Conservation (phyloP, 2,113 vertebrate genomes). For the Anser cygnoides region DNA sequence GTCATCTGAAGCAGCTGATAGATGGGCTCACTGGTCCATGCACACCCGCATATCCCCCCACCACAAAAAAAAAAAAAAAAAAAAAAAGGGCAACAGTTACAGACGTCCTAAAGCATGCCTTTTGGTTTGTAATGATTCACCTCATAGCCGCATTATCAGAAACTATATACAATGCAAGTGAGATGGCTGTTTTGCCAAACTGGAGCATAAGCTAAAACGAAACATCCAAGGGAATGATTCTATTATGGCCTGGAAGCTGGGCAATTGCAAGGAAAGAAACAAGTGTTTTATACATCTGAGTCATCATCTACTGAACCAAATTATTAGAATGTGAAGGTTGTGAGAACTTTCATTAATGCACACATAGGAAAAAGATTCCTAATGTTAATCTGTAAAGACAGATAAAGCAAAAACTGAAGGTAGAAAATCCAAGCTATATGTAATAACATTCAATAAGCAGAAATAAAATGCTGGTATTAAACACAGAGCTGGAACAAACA, state of each 20-base stretch:
- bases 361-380: not conserved
- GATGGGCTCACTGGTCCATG: not conserved
- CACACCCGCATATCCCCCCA: not conserved
- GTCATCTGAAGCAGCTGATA: slow-evolving; percentile 22
- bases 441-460: not conserved
- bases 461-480: not conserved
- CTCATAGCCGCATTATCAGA: not conserved
- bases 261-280: slow-evolving; percentile 9
- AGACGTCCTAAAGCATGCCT: slow-evolving; percentile 21
- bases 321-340: slow-evolving; percentile 13
- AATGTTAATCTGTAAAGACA: not conserved
- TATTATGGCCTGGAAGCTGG: slow-evolving; percentile 37
- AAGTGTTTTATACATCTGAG: slow-evolving; percentile 38
- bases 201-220: slow-evolving; percentile 8
- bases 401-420: not conserved
- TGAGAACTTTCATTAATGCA: slow-evolving; percentile 33
- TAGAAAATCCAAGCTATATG: not conserved
- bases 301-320: slow-evolving; percentile 38
- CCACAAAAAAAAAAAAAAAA: too few relatives aligned
- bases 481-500: not conserved
- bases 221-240: slow-evolving; percentile 35
- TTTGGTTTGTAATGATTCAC: slow-evolving; percentile 43
- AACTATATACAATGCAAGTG: slow-evolving; percentile 26
- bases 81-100: not conserved
- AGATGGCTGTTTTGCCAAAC: slow-evolving; percentile 25